Evolutionary conservation across 2,888 invertebrate genomes (phyloP), one percentile per base, ranked within the genome.

Genomic region (Abscondita cerata): DNA sequence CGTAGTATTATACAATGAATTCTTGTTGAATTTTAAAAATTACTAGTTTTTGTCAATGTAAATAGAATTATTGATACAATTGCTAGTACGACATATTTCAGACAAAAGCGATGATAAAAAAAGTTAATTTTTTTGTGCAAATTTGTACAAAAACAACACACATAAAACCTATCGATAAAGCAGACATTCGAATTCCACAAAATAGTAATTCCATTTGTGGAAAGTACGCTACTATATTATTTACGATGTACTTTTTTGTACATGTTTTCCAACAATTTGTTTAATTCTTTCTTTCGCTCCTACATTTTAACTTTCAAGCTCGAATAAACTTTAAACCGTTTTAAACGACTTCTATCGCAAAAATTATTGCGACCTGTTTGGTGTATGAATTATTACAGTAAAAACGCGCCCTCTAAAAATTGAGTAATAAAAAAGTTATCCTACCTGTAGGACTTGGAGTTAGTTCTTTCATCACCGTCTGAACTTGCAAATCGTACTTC

Each of bases 401-500:
- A 25, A 25, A 25, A 25, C 6, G 25, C 25, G 25, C 25, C 25
- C 6, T 2, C 4, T 25, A 2, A 6, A 25, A 25, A 25, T 25
- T 25, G 6, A 4, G 25, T 25, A 25, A 11, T 41, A 13, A 13
- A 41, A 48, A 41, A 40, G 20, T 18, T 1, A 19, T 54, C 66
- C 66, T 80, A 90, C 90, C 87, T 82, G 87, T 90, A 62, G 91
- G 91, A 83, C 89, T 90, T 56, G 90, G 90, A 68, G 89, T 90
- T 72, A 90, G 83, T 76, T 88, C 88, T 76, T 89, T 87, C 85
- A 89, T 89, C 67, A 84, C 85, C 76, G 88, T 85, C 76, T 86
- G 86, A 69, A 88, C 84, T 73, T 86, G 85, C 70, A 91, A 86
- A 75, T 89, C 88, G 81, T 89, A 87, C 71, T 84, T 84, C 74